Base-by-base conservation (phyloP, 2,797 vertebrate genomes). In the Myotis daubentonii region DNA sequence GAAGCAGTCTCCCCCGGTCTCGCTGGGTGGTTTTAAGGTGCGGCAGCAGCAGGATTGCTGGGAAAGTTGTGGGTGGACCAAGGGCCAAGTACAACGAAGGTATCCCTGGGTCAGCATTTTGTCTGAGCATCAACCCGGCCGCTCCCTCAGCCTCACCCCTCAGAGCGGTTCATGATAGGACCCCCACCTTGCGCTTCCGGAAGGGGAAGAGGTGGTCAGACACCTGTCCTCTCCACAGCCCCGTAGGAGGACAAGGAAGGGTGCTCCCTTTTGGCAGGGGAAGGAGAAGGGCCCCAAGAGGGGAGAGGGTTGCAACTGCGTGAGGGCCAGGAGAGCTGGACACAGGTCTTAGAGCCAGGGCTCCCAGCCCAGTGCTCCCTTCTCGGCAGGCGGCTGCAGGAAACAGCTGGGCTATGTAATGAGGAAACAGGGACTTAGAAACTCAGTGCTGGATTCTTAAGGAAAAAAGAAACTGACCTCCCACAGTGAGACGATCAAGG, bases 21-120 rank as follows among this genome's bases (percentile, higher is more conserved):
- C 49, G 66, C 96, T 97, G 97, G 97, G 97, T 97, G 97, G 96
- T 96, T 97, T 97, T 91, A 95, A 97, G 97, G 97, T 97, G 97
- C 3, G 88, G 95, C 92, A 88, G 87, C 7, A 2, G 44, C n/a
- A 8, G 68, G 87, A 87, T 94, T 89, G 44, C 83, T 94, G 88
- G 95, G 94, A 96, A 97, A 95, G 92, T 83, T 84, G 93, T 96
- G 96, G 89, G 96, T 94, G 96, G 97, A 95, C 96, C 8, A 2
- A 76, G 92, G 78, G 95, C 97, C 95, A 97, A 96, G 90, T 12
- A 79, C 78, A 93, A 36, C 5, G 85, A 93, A 89, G 84, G 94
- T 92, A 86, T 81, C 89, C 55, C 68, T 66, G 91, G 95, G 93
- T 97, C 94, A 96, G 94, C 85, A 30, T 85, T 96, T 91, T 0